Conservation (phyloP, 2,888 invertebrate genomes). For the Eurois occulta region DNA sequence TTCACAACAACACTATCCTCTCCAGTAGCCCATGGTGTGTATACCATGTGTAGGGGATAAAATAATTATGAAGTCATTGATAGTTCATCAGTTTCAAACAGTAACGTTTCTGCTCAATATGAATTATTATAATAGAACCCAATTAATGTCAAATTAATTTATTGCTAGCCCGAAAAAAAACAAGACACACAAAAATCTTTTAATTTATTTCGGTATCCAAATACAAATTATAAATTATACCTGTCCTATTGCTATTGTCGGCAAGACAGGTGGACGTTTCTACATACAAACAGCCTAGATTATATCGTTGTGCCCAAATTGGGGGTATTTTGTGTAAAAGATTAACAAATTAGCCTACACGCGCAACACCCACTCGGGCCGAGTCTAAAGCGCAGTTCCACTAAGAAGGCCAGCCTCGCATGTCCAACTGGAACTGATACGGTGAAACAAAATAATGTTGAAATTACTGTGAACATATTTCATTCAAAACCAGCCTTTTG, state of each 20-base stretch:
- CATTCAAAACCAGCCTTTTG: slow-evolving; percentile 40
- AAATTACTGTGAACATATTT: slow-evolving; percentile 40
- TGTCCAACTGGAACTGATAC: slow-evolving; percentile 30
- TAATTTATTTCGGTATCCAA: slow-evolving; percentile 14
- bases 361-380: slow-evolving; percentile 52
- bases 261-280: slow-evolving; percentile 42
- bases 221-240: slow-evolving; percentile 9
- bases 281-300: slow-evolving; percentile 51
- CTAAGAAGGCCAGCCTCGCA: slow-evolving; percentile 50
- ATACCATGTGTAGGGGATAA: not conserved
- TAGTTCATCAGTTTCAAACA: not conserved
- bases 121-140: not conserved
- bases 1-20: not conserved
- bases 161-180: not conserved
- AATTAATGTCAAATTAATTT: slow-evolving; percentile 1
- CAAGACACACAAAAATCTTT: not conserved
- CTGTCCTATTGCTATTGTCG: slow-evolving; percentile 14
- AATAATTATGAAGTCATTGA: not conserved
- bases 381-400: slow-evolving; percentile 35
- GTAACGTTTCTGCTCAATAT: not conserved
- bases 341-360: slow-evolving; percentile 58
- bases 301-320: slow-evolving; percentile 52
- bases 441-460: slow-evolving; percentile 42
- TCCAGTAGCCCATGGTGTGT: not conserved
- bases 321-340: slow-evolving; percentile 46